Base-by-base conservation (phyloP, 2,888 invertebrate species). In the Corbicula japonica region DNA sequence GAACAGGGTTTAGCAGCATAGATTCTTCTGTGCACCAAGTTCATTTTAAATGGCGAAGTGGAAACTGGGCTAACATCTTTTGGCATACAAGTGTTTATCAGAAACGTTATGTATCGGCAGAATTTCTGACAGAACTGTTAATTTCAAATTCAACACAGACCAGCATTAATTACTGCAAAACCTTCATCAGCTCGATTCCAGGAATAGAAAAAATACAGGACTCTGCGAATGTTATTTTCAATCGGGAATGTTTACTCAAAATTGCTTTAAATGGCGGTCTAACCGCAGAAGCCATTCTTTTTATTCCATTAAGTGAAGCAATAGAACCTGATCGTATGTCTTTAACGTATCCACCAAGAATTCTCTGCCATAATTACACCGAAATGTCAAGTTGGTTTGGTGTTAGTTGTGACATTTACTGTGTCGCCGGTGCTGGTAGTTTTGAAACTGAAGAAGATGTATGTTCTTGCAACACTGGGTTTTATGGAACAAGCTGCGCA, bases 401-500 rank as follows among this genome's bases (percentile, higher is more conserved):
- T 12, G 15, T 46, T 2, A 21, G 28, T 10, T 88, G 88, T 73
- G 65, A 76, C 52, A 48, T 61, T 2, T 63, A 63, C 34, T 88
- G 88, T 78, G 61, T 83, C 1, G 63, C 83, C 21, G 86, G 86
- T 32, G 66, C 75, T 21, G 81, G 83, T 46, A 54, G 50, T 5
- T 74, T 50, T 58, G 66, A 32, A n/a, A 6, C 63, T 41, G 58
- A 41, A 8, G 28, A 61, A 12, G 34, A 23, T 3, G 26, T n/a
- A 1, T 90, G 90, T 70, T 6, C 48, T 8, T 90, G 90, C 72
- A 23, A 62, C 10, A 48, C 79, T 30, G 88, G 87, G 8, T 89
- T 73, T 76, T 89, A 82, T 79, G 89, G 87, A 3, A 38, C 52
- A 10, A 44, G 48, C 1, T 90, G 90, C 58, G 60, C 82, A 32